These are phyloP conservation scores for Gymnorhina tibicen DNA, from an alignment of 2,113 vertebrate genomes.

Conservation along the genomic window DNA sequence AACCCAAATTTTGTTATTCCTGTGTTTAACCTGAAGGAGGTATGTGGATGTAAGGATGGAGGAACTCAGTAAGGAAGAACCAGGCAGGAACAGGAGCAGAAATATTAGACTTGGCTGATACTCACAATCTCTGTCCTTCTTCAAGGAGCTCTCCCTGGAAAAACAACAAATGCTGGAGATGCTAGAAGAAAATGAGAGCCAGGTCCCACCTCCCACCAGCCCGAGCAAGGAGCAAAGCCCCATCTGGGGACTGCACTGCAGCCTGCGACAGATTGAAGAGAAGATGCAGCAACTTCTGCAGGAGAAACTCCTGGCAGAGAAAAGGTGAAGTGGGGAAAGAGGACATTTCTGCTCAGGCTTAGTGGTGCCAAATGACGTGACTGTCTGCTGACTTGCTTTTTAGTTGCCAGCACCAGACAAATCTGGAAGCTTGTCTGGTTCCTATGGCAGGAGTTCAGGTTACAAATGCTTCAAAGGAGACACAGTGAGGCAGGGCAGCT, in stretches of 20 bases:
- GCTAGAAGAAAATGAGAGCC: constrained; percentile 77
- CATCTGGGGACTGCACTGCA: constrained; percentile 77
- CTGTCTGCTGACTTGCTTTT: background rate
- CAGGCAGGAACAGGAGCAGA: background rate
- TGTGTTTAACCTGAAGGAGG: background rate
- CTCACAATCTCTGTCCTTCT: background rate
- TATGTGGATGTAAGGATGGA: background rate
- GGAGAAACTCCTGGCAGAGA: constrained; percentile 90
- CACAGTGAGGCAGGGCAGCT: background rate
- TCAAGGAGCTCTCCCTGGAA: constrained; percentile 89
- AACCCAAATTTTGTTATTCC: background rate
- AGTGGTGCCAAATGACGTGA: background rate
- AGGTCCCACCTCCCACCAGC: constrained; percentile 23
- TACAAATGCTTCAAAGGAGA: background rate
- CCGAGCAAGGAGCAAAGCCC: constrained; percentile 49
- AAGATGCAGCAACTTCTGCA: constrained; percentile 87
- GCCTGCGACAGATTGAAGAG: constrained; percentile 88
- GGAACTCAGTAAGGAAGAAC: background rate
- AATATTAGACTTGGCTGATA: background rate
- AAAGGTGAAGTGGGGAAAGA: constrained; percentile 74
- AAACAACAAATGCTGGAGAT: constrained; percentile 88
- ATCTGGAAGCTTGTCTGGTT: background rate
- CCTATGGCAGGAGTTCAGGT: background rate
- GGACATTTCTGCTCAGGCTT: background rate
- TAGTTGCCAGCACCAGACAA: background rate